A percentile compares a stretch with the other conserved stretches of the same genome.
phyloP scores from a whole-genome alignment of 2,797 vertebrate genomes.

The Intellagama lesueurii region DNA sequence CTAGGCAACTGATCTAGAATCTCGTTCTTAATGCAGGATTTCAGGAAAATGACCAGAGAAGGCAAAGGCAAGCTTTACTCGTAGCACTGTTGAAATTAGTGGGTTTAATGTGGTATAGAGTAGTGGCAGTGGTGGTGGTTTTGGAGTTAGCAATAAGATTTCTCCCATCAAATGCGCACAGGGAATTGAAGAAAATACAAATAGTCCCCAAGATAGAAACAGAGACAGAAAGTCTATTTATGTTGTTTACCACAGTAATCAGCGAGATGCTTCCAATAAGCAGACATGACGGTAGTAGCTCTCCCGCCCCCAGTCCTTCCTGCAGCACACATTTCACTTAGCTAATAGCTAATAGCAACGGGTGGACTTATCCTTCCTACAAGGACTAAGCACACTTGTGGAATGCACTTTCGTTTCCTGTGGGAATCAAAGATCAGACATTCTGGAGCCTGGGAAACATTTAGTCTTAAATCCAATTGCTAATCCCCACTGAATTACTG shows the following conservation, averaged over 20 bases:
- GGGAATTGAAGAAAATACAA: not conserved
- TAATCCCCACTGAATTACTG: too few relatives aligned
- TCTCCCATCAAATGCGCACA: not conserved
- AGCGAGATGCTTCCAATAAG: not conserved
- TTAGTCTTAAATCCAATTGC: not conserved
- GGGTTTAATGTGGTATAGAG: not conserved
- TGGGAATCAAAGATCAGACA: not conserved
- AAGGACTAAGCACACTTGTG: not conserved
- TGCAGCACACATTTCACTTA: not conserved
- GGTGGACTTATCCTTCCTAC: not conserved
- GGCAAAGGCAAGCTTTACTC: not conserved
- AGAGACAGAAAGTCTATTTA: not conserved
- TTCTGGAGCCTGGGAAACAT: not conserved
- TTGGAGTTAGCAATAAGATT: not conserved
- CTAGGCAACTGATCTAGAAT: not conserved
- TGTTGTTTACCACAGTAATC: not conserved
- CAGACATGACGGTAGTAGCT: not conserved
- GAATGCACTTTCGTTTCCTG: not conserved
- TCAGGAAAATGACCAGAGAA: not conserved
- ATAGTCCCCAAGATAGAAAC: not conserved
- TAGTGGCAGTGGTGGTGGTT: not conserved
- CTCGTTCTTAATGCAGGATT: not conserved
- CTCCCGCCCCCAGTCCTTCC: not conserved
- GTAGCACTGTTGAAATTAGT: not conserved
- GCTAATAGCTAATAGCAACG: not conserved